A percentile compares a stretch with the other conserved stretches of the same genome.
Conservation (phyloP, 1,140 invertebrate species). For the Zeugodacus cucurbitae region DNA sequence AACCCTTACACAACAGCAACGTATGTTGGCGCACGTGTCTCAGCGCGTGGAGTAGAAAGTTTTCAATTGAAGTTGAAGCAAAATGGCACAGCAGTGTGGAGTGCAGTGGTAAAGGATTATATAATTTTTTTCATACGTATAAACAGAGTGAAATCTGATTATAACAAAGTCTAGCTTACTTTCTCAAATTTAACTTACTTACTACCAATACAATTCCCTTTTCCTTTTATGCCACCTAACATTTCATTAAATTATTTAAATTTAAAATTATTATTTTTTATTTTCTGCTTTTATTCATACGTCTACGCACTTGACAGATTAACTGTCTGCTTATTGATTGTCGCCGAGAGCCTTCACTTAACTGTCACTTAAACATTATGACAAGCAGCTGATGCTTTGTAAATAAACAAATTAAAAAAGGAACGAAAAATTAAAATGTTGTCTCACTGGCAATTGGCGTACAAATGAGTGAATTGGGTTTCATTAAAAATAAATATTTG, state of each 20-base stretch:
- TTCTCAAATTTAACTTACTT: neutral
- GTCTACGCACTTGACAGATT: neutral
- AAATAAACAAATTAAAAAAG: too few species aligned
- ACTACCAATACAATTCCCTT: neutral
- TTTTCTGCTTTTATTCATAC: too few species aligned
- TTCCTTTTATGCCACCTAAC: neutral
- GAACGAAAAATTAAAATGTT: too few species aligned
- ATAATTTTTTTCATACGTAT: neutral
- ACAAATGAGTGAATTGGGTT: too few species aligned
- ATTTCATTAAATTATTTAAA: neutral
- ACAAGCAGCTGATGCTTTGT: neutral
- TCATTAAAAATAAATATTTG: too few species aligned
- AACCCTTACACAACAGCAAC: neutral
- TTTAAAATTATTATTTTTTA: neutral
- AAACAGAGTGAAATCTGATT: neutral
- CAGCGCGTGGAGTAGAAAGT: neutral
- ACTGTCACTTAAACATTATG: neutral
- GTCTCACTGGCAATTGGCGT: too few species aligned
- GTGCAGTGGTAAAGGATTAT: neutral
- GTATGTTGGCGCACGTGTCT: neutral
- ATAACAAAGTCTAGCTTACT: neutral
- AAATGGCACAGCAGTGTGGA: neutral
- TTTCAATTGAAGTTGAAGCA: neutral
- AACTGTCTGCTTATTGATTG: neutral
- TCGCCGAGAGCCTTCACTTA: neutral